phyloP scores from a whole-genome alignment of 2,888 invertebrate genomes.

The Cantharis rufa region DNA sequence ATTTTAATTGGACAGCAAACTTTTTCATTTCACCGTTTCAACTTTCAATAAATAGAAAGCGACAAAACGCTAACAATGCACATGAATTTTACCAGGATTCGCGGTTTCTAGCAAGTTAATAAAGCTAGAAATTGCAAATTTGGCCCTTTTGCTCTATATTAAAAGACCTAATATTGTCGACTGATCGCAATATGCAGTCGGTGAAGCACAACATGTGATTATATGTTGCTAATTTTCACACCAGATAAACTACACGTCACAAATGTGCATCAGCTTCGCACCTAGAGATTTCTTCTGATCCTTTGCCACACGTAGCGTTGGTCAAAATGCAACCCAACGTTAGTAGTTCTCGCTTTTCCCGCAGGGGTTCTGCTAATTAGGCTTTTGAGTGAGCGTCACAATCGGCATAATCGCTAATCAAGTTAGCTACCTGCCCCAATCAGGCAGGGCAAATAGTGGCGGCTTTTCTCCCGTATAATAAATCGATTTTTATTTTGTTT shows the following conservation, averaged over 20 bases:
- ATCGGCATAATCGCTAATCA: constrained; percentile 58
- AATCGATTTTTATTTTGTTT: constrained; percentile 55
- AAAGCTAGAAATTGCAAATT: constrained; percentile 36
- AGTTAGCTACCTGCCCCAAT: constrained; percentile 57
- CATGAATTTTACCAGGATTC: constrained; percentile 44
- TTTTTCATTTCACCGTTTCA: constrained; percentile 5
- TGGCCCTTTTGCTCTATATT: constrained; percentile 33
- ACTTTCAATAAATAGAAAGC: constrained; percentile 24
- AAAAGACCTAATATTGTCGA: constrained; percentile 37
- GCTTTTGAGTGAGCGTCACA: constrained; percentile 57
- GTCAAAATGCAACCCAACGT: constrained; percentile 22
- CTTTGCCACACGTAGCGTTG: constrained; percentile 16
- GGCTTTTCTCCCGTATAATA: constrained; percentile 48
- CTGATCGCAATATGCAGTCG: constrained; percentile 46
- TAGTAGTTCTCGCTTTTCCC: constrained; percentile 42
- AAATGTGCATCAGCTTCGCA: constrained; percentile 11
- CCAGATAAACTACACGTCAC: constrained; percentile 22
- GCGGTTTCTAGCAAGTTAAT: constrained; percentile 45
- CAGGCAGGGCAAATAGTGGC: constrained; percentile 51
- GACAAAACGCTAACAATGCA: constrained; percentile 38
- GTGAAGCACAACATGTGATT: constrained; percentile 52
- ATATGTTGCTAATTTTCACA: constrained; percentile 38
- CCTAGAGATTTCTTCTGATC: neutral
- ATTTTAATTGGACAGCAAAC: constrained; percentile 12
- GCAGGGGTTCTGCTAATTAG: constrained; percentile 52